Evolutionary conservation across 1,140 invertebrate genomes (phyloP), one percentile per base, ranked within the genome.

Genomic region (Zaprionus nigranus): DNA sequence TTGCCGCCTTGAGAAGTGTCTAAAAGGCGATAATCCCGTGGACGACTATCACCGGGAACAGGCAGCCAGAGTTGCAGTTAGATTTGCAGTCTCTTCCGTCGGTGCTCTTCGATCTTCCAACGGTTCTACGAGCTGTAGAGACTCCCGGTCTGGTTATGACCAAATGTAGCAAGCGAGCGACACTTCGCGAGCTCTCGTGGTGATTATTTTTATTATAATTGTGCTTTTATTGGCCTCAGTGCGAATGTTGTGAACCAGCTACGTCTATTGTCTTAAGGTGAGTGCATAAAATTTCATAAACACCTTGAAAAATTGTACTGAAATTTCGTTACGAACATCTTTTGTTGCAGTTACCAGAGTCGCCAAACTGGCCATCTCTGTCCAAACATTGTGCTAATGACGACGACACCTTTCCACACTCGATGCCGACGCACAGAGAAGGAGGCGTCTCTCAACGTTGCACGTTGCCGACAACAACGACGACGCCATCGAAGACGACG

Each of bases 201-300:
- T 87, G 86, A 90, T 90, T 90, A 90, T 90, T 90, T 90, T 91
- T 90, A 90, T 90, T 82, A 90, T 90, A 90, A 90, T 90, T 90
- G 87, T 79, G 71, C 75, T 78, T 81, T 88, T 88, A 88, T 84
- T 90, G 85, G 80, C 85, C 85, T 82, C 79, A 80, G 85, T n/a
- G 40, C 75, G 72, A 85, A 85, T 90, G 85, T 75, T 70, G 57
- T 38, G 40, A 56, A 46, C 65, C 51, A 71, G 49, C 15, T 57
- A 15, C 53, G 6, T 26, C 26, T 12, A 40, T 36, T 9, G 22
- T 9, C 7, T n/a, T 28, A 38, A 12, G 73, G 70, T 75, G 59
- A 88, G 83, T 87, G 54, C 65, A 66, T 82, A 71, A 88, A 69
- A 84, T 84, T 87, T 87, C 67, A 88, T 78, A 83, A 78, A 66